phyloP scores from a whole-genome alignment of 2,797 vertebrate genomes.

The Furcifer pardalis region DNA sequence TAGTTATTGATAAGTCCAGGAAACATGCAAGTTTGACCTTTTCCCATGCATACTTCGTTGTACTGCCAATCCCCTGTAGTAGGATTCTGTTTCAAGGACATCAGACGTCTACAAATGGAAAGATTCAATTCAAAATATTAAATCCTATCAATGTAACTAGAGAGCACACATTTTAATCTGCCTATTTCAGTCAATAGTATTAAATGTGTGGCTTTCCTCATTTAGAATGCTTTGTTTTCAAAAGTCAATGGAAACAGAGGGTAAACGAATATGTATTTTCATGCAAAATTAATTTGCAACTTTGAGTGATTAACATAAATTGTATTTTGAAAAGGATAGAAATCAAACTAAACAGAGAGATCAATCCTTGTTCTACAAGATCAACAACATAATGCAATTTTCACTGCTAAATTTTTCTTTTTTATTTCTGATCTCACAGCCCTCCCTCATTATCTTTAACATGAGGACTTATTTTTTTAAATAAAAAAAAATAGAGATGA shows the following conservation, averaged over 20 bases:
- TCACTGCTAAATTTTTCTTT: neutral
- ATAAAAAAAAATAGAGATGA: no score
- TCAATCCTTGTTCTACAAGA: neutral
- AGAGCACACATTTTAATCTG: neutral
- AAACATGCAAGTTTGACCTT: conserved; percentile 88
- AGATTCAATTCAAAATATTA: neutral
- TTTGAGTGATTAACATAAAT: neutral
- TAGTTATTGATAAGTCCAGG: conserved; percentile 95
- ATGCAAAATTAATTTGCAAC: neutral
- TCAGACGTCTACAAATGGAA: conserved; percentile 84
- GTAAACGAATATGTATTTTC: neutral
- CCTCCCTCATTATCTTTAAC: no score
- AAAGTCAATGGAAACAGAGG: conserved; percentile 2
- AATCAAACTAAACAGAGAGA: neutral
- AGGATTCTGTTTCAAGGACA: conserved; percentile 88
- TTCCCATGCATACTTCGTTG: conserved; percentile 93
- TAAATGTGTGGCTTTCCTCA: neutral
- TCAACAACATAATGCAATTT: neutral
- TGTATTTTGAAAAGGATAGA: neutral
- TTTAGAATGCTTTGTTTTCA: neutral
- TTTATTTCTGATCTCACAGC: neutral
- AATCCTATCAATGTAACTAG: neutral
- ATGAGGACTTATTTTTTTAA: no score
- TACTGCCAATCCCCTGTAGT: conserved; percentile 84
- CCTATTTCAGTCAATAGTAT: neutral